Conservation (phyloP, 23 tunicate genomes). For the Halocynthia aurantium region DNA sequence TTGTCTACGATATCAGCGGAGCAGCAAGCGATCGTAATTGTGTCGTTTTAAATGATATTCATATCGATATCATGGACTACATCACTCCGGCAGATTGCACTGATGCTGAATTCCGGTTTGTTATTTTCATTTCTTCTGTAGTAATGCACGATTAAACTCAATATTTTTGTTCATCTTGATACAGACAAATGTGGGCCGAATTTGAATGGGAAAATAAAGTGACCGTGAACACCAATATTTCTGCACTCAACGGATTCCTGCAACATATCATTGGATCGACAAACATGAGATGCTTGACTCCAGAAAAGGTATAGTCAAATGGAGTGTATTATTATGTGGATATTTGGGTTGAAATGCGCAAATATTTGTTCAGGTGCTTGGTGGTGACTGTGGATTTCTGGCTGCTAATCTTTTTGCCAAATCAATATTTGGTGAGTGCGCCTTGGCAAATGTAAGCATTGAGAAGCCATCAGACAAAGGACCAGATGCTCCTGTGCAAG, state of each 20-base stretch:
- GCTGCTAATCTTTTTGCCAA: conserved; percentile 95
- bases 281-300: conserved; percentile 94
- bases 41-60: conserved; percentile 95
- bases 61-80: conserved; percentile 98
- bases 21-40: conserved; percentile 93
- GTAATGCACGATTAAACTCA: not conserved
- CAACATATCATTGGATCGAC: conserved; percentile 67
- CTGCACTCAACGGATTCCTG: conserved; percentile 44
- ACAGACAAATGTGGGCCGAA: conserved; percentile 98
- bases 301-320: conserved; percentile 58
- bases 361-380: conserved; percentile 52
- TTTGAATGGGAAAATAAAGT: conserved; percentile 99
- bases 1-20: conserved; percentile 94
- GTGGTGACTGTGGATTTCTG: conserved; percentile 90
- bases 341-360: not conserved
- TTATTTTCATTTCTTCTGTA: not conserved
- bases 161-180: not conserved
- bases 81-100: conserved; percentile 88
- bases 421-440: conserved; percentile 96
- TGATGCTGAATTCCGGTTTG: conserved; percentile 90
- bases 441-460: conserved; percentile 85
- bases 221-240: conserved; percentile 79
- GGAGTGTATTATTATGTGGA: not conserved
- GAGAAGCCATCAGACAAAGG: conserved; percentile 69
- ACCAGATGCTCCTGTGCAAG: conserved; percentile 65